Percentiles rank a stretch among this genome's conserved stretches.
These are phyloP conservation scores for Caiman crocodilus DNA, from an alignment of 2,797 vertebrate species.

Conservation along the genomic window DNA sequence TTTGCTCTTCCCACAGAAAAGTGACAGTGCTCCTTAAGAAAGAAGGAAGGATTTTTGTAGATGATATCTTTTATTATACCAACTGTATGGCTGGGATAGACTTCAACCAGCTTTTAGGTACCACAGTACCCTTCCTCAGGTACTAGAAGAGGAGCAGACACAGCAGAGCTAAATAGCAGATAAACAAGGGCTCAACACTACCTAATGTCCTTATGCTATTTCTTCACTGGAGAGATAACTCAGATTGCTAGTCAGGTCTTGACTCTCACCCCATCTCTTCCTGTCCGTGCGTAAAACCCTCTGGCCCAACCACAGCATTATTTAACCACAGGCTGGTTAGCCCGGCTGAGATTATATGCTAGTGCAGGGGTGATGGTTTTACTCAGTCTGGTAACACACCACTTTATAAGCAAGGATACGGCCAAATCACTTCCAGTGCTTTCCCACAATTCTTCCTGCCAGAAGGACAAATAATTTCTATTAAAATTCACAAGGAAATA, in stretches of 20 bases:
- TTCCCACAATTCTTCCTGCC: slow-evolving; percentile 5
- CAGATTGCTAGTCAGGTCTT: neutral
- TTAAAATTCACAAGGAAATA: neutral
- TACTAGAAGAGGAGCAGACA: too few species aligned
- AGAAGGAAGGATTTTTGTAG: neutral
- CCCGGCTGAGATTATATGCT: too few species aligned
- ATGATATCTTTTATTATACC: too few species aligned
- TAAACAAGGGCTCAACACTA: too few species aligned
- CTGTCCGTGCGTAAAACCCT: neutral
- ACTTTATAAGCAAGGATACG: neutral
- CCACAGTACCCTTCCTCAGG: too few species aligned
- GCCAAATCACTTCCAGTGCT: neutral
- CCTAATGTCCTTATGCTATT: neutral
- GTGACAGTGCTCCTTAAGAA: slow-evolving; percentile 6
- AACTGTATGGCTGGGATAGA: too few species aligned
- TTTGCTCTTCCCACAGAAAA: slow-evolving; percentile 46
- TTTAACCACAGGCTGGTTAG: too few species aligned
- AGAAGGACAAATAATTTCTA: neutral
- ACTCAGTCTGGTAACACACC: too few species aligned
- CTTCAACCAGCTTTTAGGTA: too few species aligned
- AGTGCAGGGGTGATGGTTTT: too few species aligned
- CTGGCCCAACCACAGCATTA: neutral
- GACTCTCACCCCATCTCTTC: slow-evolving; percentile 10
- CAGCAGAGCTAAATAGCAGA: too few species aligned
- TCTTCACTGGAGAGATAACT: slow-evolving; percentile 44